phyloP scores from a whole-genome alignment of 1,140 invertebrate species.

The Zaprionus capensis region DNA sequence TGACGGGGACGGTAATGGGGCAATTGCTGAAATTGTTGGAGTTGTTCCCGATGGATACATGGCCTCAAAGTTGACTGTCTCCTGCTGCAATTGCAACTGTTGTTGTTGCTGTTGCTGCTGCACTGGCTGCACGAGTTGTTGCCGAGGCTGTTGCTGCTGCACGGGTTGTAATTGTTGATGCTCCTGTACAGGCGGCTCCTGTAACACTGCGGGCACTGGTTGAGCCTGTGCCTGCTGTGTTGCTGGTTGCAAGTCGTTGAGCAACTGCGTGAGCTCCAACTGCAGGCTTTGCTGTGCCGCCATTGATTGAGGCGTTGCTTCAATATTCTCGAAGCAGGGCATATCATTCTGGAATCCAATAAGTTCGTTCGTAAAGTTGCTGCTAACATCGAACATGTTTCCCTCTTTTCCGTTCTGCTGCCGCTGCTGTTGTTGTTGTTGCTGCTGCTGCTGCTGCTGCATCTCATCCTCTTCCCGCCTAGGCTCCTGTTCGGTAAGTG shows the following conservation, averaged over 20 bases:
- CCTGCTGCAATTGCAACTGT: slow-evolving; percentile 36
- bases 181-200: background rate
- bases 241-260: slow-evolving; percentile 65
- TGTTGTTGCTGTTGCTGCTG: slow-evolving; percentile 45
- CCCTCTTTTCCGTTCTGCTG: slow-evolving; percentile 13
- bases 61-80: slow-evolving; percentile 18
- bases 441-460: slow-evolving; percentile 2
- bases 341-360: slow-evolving; percentile 82
- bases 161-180: slow-evolving; percentile 46
- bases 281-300: slow-evolving; percentile 56
- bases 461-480: background rate
- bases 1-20: background rate
- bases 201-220: background rate
- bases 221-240: background rate
- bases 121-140: background rate
- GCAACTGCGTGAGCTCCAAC: slow-evolving; percentile 59
- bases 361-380: slow-evolving; percentile 63
- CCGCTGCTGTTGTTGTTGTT: background rate
- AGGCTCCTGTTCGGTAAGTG: slow-evolving; percentile 52
- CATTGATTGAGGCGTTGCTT: slow-evolving; percentile 32
- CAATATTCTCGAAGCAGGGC: slow-evolving; percentile 79
- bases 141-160: slow-evolving; percentile 27
- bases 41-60: slow-evolving; percentile 11
- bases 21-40: background rate
- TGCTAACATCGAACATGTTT: slow-evolving; percentile 56